Conservation (phyloP, 2,888 invertebrate species). For the Polia nebulosa region DNA sequence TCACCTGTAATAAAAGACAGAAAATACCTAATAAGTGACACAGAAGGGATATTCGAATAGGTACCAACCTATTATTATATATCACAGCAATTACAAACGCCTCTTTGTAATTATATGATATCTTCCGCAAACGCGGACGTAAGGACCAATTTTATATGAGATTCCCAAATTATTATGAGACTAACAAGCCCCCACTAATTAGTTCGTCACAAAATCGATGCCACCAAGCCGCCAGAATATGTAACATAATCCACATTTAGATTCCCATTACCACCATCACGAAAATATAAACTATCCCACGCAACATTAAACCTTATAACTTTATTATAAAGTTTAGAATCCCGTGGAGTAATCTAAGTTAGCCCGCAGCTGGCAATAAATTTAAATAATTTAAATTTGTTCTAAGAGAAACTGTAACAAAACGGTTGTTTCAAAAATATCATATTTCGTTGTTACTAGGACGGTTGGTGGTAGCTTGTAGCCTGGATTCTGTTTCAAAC, state of each 20-base stretch:
- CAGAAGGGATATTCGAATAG: neutral
- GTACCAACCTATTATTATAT: conserved; percentile 25
- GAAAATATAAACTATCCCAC: conserved; percentile 40
- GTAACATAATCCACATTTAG: conserved; percentile 53
- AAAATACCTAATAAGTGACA: too few species aligned
- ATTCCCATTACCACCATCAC: conserved; percentile 28
- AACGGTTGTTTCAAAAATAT: conserved; percentile 61
- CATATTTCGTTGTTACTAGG: conserved; percentile 54
- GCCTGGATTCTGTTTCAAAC: conserved; percentile 22
- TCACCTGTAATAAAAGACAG: too few species aligned
- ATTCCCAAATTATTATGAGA: conserved; percentile 17
- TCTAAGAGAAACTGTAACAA: conserved; percentile 59
- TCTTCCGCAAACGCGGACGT: neutral
- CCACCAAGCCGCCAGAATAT: conserved; percentile 35
- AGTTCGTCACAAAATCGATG: conserved; percentile 57
- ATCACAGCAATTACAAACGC: conserved; percentile 26
- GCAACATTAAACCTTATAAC: conserved; percentile 51
- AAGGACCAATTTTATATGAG: conserved; percentile 19
- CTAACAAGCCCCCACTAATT: conserved; percentile 41
- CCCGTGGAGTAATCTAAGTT: conserved; percentile 56
- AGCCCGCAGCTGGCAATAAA: conserved; percentile 60
- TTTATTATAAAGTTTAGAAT: conserved; percentile 54
- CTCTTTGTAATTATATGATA: conserved; percentile 19
- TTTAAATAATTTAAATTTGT: conserved; percentile 68
- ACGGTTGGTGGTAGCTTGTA: conserved; percentile 4